A percentile compares a stretch with the other conserved stretches of the same genome.
phyloP scores from a whole-genome alignment of 2,888 invertebrate species.

The Deroplatys truncata region DNA sequence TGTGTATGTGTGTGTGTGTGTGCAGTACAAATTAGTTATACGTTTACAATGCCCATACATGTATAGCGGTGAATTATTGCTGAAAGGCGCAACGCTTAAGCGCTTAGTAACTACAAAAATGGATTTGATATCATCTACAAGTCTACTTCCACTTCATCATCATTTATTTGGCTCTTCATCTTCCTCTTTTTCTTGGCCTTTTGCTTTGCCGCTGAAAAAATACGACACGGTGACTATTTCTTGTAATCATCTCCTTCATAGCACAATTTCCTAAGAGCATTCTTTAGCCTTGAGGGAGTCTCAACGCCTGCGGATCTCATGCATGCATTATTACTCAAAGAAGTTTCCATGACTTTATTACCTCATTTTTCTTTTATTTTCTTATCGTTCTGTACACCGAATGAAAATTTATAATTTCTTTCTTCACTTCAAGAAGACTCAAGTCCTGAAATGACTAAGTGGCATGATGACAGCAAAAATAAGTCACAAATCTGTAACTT shows the following conservation, averaged over 20 bases:
- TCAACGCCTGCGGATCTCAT: background rate
- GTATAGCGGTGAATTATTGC: background rate
- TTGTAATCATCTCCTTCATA: background rate
- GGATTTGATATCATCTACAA: background rate
- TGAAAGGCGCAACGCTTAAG: background rate
- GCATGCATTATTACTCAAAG: too few species aligned
- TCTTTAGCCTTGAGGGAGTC: background rate
- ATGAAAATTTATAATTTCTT: too few species aligned
- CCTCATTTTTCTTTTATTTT: too few species aligned
- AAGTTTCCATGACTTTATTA: too few species aligned
- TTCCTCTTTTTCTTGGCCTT: background rate
- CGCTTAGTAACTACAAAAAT: background rate
- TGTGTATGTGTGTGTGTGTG: too few species aligned
- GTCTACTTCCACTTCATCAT: background rate
- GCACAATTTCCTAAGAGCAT: background rate
- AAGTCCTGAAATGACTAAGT: too few species aligned
- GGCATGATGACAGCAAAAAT: too few species aligned
- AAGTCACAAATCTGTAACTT: too few species aligned
- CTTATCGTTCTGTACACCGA: too few species aligned
- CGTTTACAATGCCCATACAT: background rate
- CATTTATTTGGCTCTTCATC: background rate
- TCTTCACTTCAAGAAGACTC: too few species aligned
- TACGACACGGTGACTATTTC: background rate
- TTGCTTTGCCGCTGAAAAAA: background rate
- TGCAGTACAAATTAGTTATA: background rate